Evolutionary conservation across 1,140 invertebrate species (phyloP).

Genomic region (Sitobion miscanthi): DNA sequence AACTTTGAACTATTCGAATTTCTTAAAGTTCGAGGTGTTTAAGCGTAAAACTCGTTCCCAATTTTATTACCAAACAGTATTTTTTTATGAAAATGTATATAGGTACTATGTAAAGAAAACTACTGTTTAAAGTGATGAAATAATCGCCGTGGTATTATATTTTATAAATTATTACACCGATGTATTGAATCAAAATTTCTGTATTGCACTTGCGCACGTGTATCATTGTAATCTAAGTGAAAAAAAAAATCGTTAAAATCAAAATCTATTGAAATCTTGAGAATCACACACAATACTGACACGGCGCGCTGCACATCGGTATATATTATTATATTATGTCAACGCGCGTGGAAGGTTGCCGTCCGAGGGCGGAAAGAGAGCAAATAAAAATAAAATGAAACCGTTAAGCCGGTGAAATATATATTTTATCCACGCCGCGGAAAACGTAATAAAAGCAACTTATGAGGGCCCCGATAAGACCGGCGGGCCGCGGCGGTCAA

Average conservation of each 20-base stretch:
- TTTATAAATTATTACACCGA: no score
- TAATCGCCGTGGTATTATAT: background rate
- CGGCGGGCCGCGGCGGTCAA: background rate
- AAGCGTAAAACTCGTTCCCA: background rate
- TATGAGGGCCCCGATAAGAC: conserved; percentile 48
- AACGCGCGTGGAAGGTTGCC: no score
- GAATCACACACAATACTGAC: background rate
- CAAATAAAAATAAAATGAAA: background rate
- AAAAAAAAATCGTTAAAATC: background rate
- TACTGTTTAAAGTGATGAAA: background rate
- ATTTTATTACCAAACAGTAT: background rate
- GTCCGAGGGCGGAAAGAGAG: background rate
- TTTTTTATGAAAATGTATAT: background rate
- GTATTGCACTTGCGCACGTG: no score
- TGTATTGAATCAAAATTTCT: background rate
- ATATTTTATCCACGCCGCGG: background rate
- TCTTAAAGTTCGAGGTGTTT: background rate
- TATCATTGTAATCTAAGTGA: background rate
- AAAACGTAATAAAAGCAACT: conserved; percentile 49
- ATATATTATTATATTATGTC: background rate
- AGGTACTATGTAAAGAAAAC: background rate
- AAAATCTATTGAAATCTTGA: background rate
- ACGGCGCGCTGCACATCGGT: background rate
- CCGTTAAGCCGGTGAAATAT: conserved; percentile 34
- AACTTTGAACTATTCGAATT: background rate